Evolutionary conservation across 2,888 invertebrate genomes (phyloP).

Genomic region (Eupithecia inturbata): DNA sequence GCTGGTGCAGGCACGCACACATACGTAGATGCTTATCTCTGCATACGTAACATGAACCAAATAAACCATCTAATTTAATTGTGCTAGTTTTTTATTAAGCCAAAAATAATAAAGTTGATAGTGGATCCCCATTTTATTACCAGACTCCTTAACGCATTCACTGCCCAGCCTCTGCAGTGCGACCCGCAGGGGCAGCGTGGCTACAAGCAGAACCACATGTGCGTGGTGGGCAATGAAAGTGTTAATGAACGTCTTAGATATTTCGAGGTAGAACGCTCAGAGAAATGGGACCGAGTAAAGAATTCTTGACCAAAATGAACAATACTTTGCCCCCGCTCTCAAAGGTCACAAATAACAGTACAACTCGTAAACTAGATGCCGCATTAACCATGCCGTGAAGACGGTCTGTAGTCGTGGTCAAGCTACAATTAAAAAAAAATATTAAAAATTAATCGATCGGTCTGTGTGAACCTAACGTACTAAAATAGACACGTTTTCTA

Average conservation of each 20-base stretch:
- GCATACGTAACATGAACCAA: too few relatives aligned
- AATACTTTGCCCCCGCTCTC: constrained; percentile 44
- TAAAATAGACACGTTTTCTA: too few relatives aligned
- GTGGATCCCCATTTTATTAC: neutral
- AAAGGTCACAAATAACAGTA: constrained; percentile 78
- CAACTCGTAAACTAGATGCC: constrained; percentile 79
- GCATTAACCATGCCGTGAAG: constrained; percentile 69
- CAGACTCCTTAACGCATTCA: neutral
- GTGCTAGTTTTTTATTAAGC: neutral
- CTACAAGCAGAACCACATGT: too few relatives aligned
- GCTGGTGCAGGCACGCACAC: too few relatives aligned
- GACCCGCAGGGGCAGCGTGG: too few relatives aligned
- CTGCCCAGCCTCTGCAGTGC: too few relatives aligned
- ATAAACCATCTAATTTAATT: too few relatives aligned
- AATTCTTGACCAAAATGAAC: constrained; percentile 24
- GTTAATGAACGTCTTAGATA: neutral
- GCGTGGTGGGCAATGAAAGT: too few relatives aligned
- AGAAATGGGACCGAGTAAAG: neutral
- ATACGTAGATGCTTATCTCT: too few relatives aligned
- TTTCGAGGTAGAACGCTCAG: neutral
- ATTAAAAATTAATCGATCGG: too few relatives aligned
- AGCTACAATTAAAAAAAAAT: too few relatives aligned
- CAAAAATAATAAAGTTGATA: neutral
- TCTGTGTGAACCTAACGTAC: too few relatives aligned
- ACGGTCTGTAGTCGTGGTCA: neutral